phyloP scores from a whole-genome alignment of 2,797 vertebrate genomes.

The Bucorvus abyssinicus region DNA sequence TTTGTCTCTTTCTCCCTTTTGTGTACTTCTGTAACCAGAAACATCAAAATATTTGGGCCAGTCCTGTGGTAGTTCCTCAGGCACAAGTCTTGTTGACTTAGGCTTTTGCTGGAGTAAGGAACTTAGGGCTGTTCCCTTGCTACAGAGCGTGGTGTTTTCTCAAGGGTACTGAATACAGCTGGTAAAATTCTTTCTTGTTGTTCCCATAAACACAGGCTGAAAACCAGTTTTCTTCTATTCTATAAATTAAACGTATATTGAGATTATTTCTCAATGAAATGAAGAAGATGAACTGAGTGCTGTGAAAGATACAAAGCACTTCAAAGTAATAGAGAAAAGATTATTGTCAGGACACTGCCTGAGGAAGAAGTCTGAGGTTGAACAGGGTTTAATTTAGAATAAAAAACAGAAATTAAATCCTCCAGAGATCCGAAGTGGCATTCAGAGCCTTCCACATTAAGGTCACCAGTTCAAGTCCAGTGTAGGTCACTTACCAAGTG shows the following conservation, averaged over 20 bases:
- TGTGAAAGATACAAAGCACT: not conserved
- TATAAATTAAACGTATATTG: not conserved
- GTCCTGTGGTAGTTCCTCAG: not conserved
- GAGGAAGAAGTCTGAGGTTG: not conserved
- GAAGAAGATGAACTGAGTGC: fast-evolving
- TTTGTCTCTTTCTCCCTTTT: not conserved
- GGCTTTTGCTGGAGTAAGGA: not conserved
- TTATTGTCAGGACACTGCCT: not conserved
- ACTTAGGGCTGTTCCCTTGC: not conserved
- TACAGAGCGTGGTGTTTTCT: not conserved
- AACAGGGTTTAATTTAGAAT: constrained; percentile 25
- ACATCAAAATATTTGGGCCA: not conserved
- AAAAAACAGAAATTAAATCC: not conserved
- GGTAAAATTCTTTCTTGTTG: not conserved
- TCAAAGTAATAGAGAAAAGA: not conserved
- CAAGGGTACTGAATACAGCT: not conserved
- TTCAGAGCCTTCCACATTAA: constrained; percentile 37
- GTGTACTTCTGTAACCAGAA: not conserved
- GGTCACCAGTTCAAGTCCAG: constrained; percentile 61
- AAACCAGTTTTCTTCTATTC: not conserved
- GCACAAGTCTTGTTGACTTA: not conserved
- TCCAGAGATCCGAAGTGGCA: constrained; percentile 12
- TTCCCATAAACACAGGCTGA: not conserved
- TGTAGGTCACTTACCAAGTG: constrained; percentile 33
- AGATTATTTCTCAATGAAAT: not conserved